Evolutionary conservation across 2,888 invertebrate genomes (phyloP).

Genomic region (Aleiodes leptofemur): DNA sequence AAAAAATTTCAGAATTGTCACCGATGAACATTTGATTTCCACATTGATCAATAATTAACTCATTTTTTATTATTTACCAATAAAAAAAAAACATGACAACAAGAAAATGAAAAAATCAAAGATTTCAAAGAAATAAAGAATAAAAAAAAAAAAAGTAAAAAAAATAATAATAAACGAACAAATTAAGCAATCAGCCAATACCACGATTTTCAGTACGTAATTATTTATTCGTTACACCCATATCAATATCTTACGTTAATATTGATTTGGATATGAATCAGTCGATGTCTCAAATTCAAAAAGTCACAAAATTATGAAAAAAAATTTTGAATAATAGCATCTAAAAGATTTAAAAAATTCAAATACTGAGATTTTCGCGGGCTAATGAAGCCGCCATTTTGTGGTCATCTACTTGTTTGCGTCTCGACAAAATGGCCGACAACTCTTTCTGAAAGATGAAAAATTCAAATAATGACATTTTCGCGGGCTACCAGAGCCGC

Average conservation of each 20-base stretch:
- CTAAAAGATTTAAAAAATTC: constrained; percentile 43
- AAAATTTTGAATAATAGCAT: neutral
- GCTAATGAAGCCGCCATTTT: too few relatives aligned
- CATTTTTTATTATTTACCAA: neutral
- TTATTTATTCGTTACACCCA: constrained; percentile 68
- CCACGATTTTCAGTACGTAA: constrained; percentile 73
- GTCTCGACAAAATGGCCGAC: too few relatives aligned
- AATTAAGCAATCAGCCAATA: constrained; percentile 75
- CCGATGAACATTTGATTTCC: neutral
- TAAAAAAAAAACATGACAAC: constrained; percentile 26
- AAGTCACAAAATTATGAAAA: constrained; percentile 8
- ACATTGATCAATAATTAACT: neutral
- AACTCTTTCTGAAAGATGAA: neutral
- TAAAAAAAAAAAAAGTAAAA: constrained; percentile 22
- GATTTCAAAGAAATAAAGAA: constrained; percentile 35
- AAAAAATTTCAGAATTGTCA: neutral
- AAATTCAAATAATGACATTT: too few relatives aligned
- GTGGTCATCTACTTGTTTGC: too few relatives aligned
- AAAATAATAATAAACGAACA: constrained; percentile 62
- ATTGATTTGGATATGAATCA: constrained; percentile 74
- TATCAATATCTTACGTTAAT: constrained; percentile 72
- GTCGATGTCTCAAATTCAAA: constrained; percentile 69
- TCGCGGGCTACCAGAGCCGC: too few relatives aligned
- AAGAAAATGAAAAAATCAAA: neutral
- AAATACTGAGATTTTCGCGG: too few relatives aligned